A percentile compares a stretch with the other conserved stretches of the same genome.
phyloP scores from a whole-genome alignment of 2,113 vertebrate species.

The Gavialis gangeticus region DNA sequence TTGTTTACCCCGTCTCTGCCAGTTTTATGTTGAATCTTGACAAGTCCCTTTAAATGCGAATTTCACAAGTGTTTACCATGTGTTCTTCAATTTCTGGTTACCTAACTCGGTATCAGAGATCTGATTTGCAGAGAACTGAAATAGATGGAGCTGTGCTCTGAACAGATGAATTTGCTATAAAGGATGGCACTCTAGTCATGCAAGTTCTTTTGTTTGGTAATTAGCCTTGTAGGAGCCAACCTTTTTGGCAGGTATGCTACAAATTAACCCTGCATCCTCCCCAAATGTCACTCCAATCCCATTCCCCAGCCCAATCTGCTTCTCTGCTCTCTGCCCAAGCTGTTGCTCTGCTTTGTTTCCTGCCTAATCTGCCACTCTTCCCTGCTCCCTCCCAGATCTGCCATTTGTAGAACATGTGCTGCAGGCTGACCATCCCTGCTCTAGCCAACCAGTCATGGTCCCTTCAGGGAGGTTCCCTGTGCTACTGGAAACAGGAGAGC shows the following conservation, averaged over 20 bases:
- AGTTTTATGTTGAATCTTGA: no score
- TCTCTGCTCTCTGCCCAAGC: no score
- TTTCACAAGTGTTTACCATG: not conserved
- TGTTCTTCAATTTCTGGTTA: not conserved
- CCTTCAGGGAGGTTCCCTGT: not conserved
- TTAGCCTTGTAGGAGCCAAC: no score
- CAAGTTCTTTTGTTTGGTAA: not conserved
- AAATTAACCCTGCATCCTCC: no score
- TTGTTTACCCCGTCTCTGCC: not conserved
- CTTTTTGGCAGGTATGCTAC: no score
- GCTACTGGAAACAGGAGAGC: not conserved
- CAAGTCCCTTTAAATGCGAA: not conserved
- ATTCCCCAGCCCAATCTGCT: no score
- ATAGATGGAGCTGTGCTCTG: not conserved
- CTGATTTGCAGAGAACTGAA: not conserved
- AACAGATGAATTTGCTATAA: not conserved
- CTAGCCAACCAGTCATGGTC: not conserved
- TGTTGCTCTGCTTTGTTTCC: no score
- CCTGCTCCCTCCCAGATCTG: no score
- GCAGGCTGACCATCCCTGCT: not conserved
- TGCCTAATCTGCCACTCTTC: no score
- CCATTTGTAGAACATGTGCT: no score
- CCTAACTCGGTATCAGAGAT: not conserved
- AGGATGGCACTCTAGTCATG: not conserved
- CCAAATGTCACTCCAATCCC: no score